These are phyloP conservation scores for Podarcis cretensis DNA, from an alignment of 2,113 vertebrate species.

Conservation along the genomic window DNA sequence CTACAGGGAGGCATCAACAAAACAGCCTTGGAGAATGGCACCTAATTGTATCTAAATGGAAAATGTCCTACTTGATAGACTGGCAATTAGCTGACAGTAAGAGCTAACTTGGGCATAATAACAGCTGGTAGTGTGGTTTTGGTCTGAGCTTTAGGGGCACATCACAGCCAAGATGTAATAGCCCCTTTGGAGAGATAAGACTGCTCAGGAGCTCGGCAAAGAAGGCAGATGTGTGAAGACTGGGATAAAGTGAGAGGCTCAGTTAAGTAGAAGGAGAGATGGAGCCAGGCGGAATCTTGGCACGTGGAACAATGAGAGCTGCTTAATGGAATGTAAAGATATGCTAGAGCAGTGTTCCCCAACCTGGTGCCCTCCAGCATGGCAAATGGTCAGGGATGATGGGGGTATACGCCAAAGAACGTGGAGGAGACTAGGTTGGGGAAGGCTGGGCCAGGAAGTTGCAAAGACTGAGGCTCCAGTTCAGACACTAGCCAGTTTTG, in stretches of 20 bases:
- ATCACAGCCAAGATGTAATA: conserved; percentile 11
- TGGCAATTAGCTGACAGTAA: not conserved
- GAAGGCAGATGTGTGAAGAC: not conserved
- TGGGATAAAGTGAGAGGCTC: not conserved
- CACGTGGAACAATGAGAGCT: not conserved
- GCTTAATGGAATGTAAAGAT: not conserved
- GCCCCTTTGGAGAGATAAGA: not conserved
- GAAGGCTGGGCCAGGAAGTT: not conserved
- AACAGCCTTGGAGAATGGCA: not conserved
- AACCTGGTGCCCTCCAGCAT: no score
- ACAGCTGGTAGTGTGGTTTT: not conserved
- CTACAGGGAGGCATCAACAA: not conserved
- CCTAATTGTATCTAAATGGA: not conserved
- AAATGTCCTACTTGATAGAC: not conserved
- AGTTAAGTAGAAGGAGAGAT: not conserved
- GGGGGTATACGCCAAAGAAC: not conserved
- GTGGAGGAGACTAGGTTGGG: not conserved
- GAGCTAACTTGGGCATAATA: not conserved
- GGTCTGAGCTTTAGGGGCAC: not conserved
- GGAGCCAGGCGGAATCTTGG: not conserved
- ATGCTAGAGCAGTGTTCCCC: no score
- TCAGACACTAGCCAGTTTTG: not conserved
- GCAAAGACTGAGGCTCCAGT: not conserved
- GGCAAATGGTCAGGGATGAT: not conserved
- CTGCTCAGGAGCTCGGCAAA: not conserved